phyloP scores from a whole-genome alignment of 2,888 invertebrate genomes.

The Dynastes hyllus region DNA sequence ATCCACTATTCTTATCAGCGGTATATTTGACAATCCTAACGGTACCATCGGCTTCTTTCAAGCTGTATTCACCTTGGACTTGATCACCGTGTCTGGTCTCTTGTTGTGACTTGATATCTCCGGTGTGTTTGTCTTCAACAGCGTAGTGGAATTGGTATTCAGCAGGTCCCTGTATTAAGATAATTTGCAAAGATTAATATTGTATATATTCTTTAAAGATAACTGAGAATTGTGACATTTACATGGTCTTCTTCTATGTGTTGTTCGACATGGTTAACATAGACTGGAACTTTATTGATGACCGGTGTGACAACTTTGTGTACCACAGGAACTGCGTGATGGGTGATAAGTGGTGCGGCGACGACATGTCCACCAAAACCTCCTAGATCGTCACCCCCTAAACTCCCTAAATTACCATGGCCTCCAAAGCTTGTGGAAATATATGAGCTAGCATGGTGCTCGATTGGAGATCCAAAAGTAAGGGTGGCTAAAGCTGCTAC shows the following conservation, averaged over 20 bases:
- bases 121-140: slow-evolving; percentile 48
- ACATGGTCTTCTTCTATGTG: slow-evolving; percentile 35
- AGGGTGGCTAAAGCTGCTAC: slow-evolving; percentile 15
- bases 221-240: background rate
- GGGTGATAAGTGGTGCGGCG: slow-evolving; percentile 1
- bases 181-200: background rate
- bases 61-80: slow-evolving; percentile 48
- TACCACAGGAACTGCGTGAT: slow-evolving; percentile 11
- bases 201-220: background rate
- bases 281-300: slow-evolving; percentile 29
- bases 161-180: slow-evolving; percentile 9
- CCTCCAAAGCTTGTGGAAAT: slow-evolving; percentile 45
- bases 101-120: slow-evolving; percentile 50
- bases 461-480: slow-evolving; percentile 11
- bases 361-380: background rate
- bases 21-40: slow-evolving; percentile 49
- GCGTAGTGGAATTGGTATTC: slow-evolving; percentile 50
- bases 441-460: slow-evolving; percentile 36
- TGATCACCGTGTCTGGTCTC: slow-evolving; percentile 43
- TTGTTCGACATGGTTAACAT: slow-evolving; percentile 11
- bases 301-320: slow-evolving; percentile 37
- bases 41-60: slow-evolving; percentile 51
- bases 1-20: slow-evolving; percentile 51
- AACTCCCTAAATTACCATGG: background rate
- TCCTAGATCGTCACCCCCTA: background rate